phyloP scores from a whole-genome alignment of 2,888 invertebrate species.

The Brachyptera putata region DNA sequence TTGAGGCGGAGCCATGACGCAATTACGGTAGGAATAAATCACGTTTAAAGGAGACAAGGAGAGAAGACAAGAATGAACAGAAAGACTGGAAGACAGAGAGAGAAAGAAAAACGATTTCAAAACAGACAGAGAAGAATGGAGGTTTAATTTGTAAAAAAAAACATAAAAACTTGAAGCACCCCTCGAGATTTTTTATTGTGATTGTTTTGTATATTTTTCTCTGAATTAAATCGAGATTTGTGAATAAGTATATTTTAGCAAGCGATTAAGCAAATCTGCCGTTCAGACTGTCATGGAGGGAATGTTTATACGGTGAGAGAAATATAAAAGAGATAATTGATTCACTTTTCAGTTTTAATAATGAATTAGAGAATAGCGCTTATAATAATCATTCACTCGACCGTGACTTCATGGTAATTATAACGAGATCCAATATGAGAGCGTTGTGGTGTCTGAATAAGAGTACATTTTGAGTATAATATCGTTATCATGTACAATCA shows the following conservation, averaged over 20 bases:
- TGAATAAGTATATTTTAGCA: background rate
- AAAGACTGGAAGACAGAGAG: background rate
- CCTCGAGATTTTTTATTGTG: conserved; percentile 8
- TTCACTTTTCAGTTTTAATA: conserved; percentile 4
- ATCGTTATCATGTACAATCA: too few species aligned
- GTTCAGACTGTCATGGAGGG: background rate
- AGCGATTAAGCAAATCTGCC: conserved; percentile 11
- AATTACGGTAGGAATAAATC: conserved; percentile 25
- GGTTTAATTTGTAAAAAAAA: conserved; percentile 26
- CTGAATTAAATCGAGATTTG: conserved; percentile 15
- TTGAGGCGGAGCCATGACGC: conserved; percentile 26
- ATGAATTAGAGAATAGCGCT: background rate
- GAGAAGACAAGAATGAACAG: background rate
- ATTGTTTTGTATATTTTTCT: conserved; percentile 12
- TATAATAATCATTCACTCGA: too few species aligned
- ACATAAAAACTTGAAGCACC: conserved; percentile 3
- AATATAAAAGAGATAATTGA: background rate
- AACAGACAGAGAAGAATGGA: conserved; percentile 24
- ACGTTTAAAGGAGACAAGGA: conserved; percentile 25
- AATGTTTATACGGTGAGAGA: conserved; percentile 3
- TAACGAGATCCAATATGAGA: too few species aligned
- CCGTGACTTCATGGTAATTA: too few species aligned
- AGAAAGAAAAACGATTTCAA: conserved; percentile 12
- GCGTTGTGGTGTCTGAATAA: too few species aligned
- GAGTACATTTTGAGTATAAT: too few species aligned